Percentiles rank a stretch among this genome's conserved stretches.
These are phyloP conservation scores for Hydrozoanthus tunicans DNA, from an alignment of 64 coral and sea anemone genomes.

Conservation along the genomic window DNA sequence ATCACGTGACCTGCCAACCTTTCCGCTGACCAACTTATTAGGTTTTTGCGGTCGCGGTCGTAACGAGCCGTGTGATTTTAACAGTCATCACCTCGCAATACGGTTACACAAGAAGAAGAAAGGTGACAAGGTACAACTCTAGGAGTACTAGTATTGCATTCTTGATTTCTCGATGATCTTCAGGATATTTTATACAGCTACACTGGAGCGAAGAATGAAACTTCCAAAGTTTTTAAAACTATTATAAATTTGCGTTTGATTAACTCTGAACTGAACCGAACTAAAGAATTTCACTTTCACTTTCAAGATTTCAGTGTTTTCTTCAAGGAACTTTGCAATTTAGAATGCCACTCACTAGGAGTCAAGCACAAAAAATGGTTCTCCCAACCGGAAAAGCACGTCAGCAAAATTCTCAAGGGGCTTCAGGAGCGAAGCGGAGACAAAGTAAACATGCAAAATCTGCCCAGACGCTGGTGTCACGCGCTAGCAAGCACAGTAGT, in stretches of 20 bases:
- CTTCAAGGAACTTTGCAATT: background rate
- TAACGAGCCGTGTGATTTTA: background rate
- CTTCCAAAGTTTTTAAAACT: background rate
- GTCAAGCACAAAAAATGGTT: conserved; percentile 40
- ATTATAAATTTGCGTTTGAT: background rate
- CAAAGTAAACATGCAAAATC: background rate
- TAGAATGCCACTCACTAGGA: conserved; percentile 58
- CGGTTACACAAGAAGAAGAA: background rate
- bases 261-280: background rate
- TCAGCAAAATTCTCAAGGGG: background rate
- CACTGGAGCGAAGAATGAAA: background rate
- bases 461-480: background rate
- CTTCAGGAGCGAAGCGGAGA: background rate
- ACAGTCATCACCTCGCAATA: background rate
- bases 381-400: background rate
- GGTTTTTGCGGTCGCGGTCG: too few species aligned
- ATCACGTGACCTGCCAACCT: background rate
- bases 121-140: background rate
- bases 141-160: background rate
- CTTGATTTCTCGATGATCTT: background rate
- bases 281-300: background rate
- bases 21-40: conserved; percentile 16
- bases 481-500: background rate
- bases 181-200: background rate
- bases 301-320: background rate